phyloP scores from a whole-genome alignment of 92 coral and sea anemone species.

The Hydrozoanthus gracilis region DNA sequence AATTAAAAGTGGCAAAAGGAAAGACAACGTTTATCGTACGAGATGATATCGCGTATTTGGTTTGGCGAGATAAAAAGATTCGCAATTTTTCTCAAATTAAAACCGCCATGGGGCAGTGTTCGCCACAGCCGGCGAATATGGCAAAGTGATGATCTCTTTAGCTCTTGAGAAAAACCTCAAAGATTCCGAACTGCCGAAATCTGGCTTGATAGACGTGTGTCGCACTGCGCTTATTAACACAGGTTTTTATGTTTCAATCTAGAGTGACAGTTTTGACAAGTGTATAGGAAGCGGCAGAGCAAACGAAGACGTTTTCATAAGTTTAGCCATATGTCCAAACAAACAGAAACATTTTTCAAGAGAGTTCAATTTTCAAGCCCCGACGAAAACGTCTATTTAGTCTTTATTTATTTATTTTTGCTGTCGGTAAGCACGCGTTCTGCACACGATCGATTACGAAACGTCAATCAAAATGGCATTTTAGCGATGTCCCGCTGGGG shows the following conservation, averaged over 20 bases:
- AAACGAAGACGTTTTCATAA: constrained; percentile 71
- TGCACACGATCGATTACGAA: constrained; percentile 87
- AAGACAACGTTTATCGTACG: constrained; percentile 48
- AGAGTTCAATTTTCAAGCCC: constrained; percentile 86
- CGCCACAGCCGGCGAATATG: constrained; percentile 44
- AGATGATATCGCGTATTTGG: constrained; percentile 43
- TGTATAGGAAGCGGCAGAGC: constrained; percentile 78
- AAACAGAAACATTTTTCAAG: constrained; percentile 70
- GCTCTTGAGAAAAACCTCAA: constrained; percentile 49
- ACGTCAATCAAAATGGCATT: constrained; percentile 88
- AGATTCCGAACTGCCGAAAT: constrained; percentile 50
- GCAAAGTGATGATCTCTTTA: constrained; percentile 43
- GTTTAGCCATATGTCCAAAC: constrained; percentile 84
- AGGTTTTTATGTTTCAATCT: constrained; percentile 58
- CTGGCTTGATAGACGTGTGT: constrained; percentile 74
- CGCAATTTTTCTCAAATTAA: constrained; percentile 40
- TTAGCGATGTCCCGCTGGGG: constrained; percentile 87
- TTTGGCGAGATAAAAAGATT: constrained; percentile 48
- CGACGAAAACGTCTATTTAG: constrained; percentile 80
- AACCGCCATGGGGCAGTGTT: constrained; percentile 47
- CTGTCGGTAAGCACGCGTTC: constrained; percentile 83
- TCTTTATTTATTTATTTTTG: constrained; percentile 83
- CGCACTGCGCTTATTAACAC: constrained; percentile 77
- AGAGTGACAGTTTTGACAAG: constrained; percentile 80
- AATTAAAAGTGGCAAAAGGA: constrained; percentile 69